Percentiles rank a stretch among this genome's conserved stretches.
phyloP scores from a whole-genome alignment of 2,888 invertebrate species.

The Chirona hameri region DNA sequence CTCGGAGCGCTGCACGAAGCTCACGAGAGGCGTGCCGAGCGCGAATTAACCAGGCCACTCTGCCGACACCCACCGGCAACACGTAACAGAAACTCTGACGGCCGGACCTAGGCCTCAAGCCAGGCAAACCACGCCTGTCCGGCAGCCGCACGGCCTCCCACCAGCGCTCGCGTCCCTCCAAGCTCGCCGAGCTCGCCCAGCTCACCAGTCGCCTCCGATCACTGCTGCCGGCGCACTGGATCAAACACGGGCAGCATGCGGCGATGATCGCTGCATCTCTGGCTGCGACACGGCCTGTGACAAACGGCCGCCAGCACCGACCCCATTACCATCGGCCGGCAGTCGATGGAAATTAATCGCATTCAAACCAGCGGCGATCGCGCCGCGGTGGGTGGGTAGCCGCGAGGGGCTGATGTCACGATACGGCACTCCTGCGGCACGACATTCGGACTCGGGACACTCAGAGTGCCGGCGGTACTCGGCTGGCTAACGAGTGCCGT shows the following conservation, averaged over 20 bases:
- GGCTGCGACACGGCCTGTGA: neutral
- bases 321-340: neutral
- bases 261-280: conserved; percentile 2
- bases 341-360: conserved; percentile 6
- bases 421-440: too few species aligned
- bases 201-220: neutral
- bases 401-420: too few species aligned
- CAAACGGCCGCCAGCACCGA: neutral
- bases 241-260: neutral
- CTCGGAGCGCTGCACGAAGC: neutral
- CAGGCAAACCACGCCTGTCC: too few species aligned
- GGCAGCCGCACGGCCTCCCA: too few species aligned
- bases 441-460: too few species aligned
- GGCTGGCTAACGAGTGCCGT: neutral
- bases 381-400: too few species aligned
- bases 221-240: neutral
- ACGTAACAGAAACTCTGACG: neutral
- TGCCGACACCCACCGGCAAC: neutral
- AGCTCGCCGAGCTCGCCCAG: neutral
- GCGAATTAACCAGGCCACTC: neutral
- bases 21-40: neutral
- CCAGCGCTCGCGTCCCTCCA: too few species aligned
- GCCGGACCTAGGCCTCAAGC: too few species aligned
- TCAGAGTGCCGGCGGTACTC: neutral
- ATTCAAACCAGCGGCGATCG: neutral